Evolutionary conservation across 2,113 vertebrate genomes (phyloP), one percentile per base, ranked within the genome.

Genomic region (Gallinago media): DNA sequence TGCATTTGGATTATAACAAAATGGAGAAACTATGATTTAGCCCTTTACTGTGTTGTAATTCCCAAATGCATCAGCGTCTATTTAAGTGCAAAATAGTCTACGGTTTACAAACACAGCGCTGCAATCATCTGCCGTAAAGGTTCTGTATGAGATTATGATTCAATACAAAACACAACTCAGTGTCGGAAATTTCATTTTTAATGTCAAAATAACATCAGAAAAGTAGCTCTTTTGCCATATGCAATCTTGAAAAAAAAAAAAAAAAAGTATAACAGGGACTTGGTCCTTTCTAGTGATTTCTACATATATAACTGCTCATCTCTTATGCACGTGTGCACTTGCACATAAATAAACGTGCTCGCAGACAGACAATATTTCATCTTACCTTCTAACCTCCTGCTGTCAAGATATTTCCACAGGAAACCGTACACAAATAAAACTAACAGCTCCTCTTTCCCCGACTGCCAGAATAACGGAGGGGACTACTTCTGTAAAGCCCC

Each of bases 71-170:
- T 92, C 83, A 62, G 58, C 85, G 72, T 91, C 94, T 91, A 91
- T 92, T 97, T 93, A 92, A 95, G 92, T 96, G 91, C 85, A 96
- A 87, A 96, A 89, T 20, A 95, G 88, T 27, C 83, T 34, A 62
- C 47, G 62, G 80, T 94, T 95, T 96, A 91, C 86, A 95, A 95
- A 90, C 23, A 81, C 36, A 65, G 29, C 15, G 73, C 79, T 65
- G 76, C 1, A 0, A 89, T 89, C 32, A 2, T 88, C 88, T 95
- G 76, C 91, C 84, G 36, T 44, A 88, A 85, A 46, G 72, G 79
- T 58, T 95, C 94, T 68, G 20, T 65, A 46, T 52, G 62, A 93
- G 94, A 95, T 87, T 87, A 78, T 8, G 83, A 92, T 86, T 96
- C 94, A 92, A 92, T 67, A 91, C 65, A 81, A 96, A 95, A 78